Evolutionary conservation across 1,140 invertebrate genomes (phyloP), one percentile per base, ranked within the genome.

Genomic region (Cotesia vestalis): DNA sequence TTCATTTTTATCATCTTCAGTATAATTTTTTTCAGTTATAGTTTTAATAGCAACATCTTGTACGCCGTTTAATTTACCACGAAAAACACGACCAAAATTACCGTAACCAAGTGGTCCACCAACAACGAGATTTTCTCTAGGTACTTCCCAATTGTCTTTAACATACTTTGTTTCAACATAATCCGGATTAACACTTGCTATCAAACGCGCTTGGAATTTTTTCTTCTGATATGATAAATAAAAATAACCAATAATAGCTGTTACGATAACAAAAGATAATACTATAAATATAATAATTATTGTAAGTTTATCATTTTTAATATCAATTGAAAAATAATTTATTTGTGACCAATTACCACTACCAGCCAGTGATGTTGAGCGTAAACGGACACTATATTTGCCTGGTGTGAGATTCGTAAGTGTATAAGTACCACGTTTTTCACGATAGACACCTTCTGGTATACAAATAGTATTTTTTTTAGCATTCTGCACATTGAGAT

Each of bases 61-160:
- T 1, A 66, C 77, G 34, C 67, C 86, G 9, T 83, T 80, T 20
- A 84, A 76, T 14, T 87, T 76, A 4, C 91, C 91, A 69, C 89
- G 87, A 73, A 89, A 91, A 4, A 92, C 91, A 86, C 91, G 91
- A 35, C 93, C 92, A 81, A 94, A 94, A 57, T 91, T 91, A 1
- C 92, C 92, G 63, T 91, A 82, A 6, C 93, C 93, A 4, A 93
- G 81, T 73, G 91, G 89, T 63, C 87, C 84, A 4, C 89, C 67
- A 2, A 92, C 69, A 64, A 84, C 81, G 1, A 94, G 83, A 71
- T 89, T 89, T 4, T 91, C 89, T 60, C 90, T 79, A 0, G 87
- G 78, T 12, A 94, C 87, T 82, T 93, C 92, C 91, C 91, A 94
- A 73, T 90, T 89, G 79, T 93, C 92, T 11, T 89, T 86, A 66